Evolutionary conservation across 2,797 vertebrate species (phyloP).

Genomic region (Arctocebus calabarensis): DNA sequence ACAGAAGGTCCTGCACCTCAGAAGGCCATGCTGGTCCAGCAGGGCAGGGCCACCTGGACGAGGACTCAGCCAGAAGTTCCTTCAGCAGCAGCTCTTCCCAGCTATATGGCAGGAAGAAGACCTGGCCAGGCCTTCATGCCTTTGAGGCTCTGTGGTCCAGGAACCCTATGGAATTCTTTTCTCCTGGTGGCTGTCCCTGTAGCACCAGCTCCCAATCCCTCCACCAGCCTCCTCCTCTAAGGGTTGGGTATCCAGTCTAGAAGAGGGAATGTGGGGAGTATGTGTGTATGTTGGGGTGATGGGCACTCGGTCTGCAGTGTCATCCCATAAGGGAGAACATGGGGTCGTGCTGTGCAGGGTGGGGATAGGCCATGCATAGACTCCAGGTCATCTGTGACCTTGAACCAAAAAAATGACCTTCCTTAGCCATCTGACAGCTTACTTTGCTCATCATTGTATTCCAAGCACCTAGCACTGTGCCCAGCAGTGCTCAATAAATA

Average conservation of each 20-base stretch:
- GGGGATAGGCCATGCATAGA: fast-evolving
- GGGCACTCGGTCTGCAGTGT: not conserved
- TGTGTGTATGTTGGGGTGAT: too few relatives aligned
- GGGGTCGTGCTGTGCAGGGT: not conserved
- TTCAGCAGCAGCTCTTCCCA: not conserved
- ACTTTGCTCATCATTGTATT: not conserved
- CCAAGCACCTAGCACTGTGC: not conserved
- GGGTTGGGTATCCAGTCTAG: not conserved
- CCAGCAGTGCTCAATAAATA: not conserved
- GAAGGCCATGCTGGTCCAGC: too few relatives aligned
- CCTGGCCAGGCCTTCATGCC: fast-evolving
- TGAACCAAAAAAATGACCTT: not conserved
- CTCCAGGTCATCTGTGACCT: not conserved
- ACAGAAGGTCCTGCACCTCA: not conserved
- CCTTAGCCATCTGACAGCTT: not conserved
- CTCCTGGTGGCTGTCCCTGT: not conserved
- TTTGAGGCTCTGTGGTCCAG: not conserved
- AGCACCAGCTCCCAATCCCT: not conserved
- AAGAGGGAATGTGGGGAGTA: not conserved
- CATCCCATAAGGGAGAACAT: fast-evolving
- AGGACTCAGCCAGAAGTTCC: not conserved
- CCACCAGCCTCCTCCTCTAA: not conserved
- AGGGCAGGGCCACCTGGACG: fast-evolving
- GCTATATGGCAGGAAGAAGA: not conserved
- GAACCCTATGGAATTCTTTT: not conserved